Percentiles rank a stretch among this genome's conserved stretches.
phyloP scores from a whole-genome alignment of 2,888 invertebrate genomes.

The Phalangium opilio region DNA sequence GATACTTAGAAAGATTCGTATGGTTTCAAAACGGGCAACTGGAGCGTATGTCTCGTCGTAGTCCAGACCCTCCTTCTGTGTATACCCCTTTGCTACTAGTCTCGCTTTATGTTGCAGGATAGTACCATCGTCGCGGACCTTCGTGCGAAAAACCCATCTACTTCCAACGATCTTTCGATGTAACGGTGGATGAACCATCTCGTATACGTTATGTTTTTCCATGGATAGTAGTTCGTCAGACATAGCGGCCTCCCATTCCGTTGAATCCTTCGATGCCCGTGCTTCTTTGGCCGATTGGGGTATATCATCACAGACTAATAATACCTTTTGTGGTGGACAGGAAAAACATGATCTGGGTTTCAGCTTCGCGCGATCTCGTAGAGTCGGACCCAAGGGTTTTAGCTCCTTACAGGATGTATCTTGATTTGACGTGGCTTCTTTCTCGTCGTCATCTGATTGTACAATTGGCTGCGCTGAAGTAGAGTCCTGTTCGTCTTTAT shows the following conservation, averaged over 20 bases:
- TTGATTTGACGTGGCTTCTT: not conserved
- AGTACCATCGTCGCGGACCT: slow-evolving; percentile 2
- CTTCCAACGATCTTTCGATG: not conserved
- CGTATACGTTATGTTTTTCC: not conserved
- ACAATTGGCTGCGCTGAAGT: too few relatives aligned
- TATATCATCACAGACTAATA: not conserved
- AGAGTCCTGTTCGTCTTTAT: too few relatives aligned
- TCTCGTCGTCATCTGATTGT: not conserved
- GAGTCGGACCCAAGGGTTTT: too few relatives aligned
- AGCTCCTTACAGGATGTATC: too few relatives aligned
- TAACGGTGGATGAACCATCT: not conserved
- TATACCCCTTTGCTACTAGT: slow-evolving; percentile 16
- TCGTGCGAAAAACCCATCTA: slow-evolving; percentile 1
- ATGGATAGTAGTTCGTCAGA: not conserved
- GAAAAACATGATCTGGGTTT: too few relatives aligned
- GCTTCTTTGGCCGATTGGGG: not conserved
- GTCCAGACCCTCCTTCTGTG: slow-evolving; percentile 15
- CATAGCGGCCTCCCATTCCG: not conserved
- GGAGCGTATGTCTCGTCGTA: slow-evolving; percentile 19
- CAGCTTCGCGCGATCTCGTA: too few relatives aligned
- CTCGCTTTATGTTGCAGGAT: slow-evolving; percentile 31
- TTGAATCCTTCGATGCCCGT: not conserved
- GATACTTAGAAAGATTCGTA: slow-evolving; percentile 12
- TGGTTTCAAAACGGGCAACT: slow-evolving; percentile 10
- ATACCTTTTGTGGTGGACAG: not conserved